Evolutionary conservation across 2,113 vertebrate species (phyloP).

Genomic region (Dicrurus megarhynchus): DNA sequence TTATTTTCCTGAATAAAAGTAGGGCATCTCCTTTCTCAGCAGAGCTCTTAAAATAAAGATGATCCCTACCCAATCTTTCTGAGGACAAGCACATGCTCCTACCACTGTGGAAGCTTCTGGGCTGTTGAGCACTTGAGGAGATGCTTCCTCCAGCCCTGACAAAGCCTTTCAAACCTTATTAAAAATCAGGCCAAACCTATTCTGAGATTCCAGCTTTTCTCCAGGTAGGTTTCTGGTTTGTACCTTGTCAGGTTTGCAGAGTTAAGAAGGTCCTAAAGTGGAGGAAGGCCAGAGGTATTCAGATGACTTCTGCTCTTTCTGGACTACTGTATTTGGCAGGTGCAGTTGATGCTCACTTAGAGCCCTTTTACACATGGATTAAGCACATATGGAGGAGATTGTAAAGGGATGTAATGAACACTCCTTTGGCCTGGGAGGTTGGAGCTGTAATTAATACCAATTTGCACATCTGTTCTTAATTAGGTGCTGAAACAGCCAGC

Average conservation of each 20-base stretch:
- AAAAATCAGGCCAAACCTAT: accelerated
- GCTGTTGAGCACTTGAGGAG: background rate
- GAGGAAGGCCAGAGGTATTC: background rate
- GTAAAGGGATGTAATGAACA: background rate
- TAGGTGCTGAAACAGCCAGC: background rate
- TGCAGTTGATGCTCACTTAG: background rate
- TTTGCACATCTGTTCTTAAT: background rate
- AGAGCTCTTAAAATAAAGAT: background rate
- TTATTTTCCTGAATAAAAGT: background rate
- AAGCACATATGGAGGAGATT: background rate
- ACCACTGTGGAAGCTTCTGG: background rate
- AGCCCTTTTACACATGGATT: background rate
- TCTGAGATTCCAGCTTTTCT: background rate
- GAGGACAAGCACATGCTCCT: background rate
- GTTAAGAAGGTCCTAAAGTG: background rate
- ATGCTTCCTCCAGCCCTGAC: background rate
- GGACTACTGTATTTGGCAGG: background rate
- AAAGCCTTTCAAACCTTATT: background rate
- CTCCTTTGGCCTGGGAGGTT: background rate
- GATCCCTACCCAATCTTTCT: background rate
- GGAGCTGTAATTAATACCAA: background rate
- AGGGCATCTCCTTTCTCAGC: background rate
- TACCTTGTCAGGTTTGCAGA: background rate
- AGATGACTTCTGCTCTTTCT: background rate
- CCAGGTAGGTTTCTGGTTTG: background rate